Evolutionary conservation across 2,888 invertebrate genomes (phyloP).

Genomic region (Drosophila mulleri): DNA sequence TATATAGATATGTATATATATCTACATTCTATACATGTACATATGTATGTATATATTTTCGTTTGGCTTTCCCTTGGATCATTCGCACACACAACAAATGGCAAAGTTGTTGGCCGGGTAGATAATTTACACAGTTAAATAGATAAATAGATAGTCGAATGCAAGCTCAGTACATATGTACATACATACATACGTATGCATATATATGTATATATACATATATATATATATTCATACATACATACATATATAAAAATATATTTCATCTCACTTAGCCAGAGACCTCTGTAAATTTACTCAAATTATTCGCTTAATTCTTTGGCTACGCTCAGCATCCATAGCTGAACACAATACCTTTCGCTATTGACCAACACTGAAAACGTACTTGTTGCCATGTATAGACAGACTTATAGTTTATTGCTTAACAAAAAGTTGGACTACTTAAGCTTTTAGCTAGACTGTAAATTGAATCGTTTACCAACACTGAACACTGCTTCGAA

Average conservation of each 20-base stretch:
- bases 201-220: background rate
- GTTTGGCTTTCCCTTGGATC: slow-evolving; percentile 39
- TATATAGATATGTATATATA: background rate
- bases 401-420: background rate
- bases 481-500: too few relatives aligned
- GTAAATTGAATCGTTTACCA: too few relatives aligned
- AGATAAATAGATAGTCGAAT: background rate
- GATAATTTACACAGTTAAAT: slow-evolving; percentile 47
- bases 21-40: background rate
- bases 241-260: background rate
- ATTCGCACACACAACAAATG: slow-evolving; percentile 28
- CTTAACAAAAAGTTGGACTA: too few relatives aligned
- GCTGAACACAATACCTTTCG: too few relatives aligned
- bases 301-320: background rate
- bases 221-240: too few relatives aligned
- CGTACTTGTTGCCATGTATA: background rate
- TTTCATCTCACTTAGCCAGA: background rate
- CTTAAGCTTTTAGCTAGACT: too few relatives aligned
- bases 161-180: background rate
- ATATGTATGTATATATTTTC: slow-evolving; percentile 29
- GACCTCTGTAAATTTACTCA: background rate
- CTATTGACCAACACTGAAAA: background rate
- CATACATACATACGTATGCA: background rate
- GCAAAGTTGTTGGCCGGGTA: slow-evolving; percentile 33
- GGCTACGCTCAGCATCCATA: too few relatives aligned